Evolutionary conservation across 2,797 vertebrate genomes (phyloP), one percentile per base, ranked within the genome.

Genomic region (Staurois parvus): DNA sequence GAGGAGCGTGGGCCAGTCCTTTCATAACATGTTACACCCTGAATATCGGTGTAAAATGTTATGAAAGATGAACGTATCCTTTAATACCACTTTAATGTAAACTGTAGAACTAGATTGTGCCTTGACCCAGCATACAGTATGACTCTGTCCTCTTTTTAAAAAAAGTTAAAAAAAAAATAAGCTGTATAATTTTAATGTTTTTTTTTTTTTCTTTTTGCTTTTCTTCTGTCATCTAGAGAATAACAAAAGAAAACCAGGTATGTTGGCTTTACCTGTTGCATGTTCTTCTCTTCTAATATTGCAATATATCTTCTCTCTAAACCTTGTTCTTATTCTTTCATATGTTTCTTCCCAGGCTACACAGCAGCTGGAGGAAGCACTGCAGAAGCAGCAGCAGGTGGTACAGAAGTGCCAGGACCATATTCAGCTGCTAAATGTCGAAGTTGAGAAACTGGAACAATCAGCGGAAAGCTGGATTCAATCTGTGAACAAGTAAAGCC

Each of bases 331-430:
- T 21, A 37, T 21, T 72, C 72, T 72, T 72, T 19, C 72, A 5
- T 4, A 72, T 80, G 2, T 32, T 52, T 17, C n/a, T 10, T 26
- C n/a, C 28, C 62, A 81, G 84, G 52, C 45, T 10, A n/a, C 19
- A 66, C 32, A 81, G 32, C 21, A 52, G 17, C n/a, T 8, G 32
- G 56, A 68, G 52, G 84, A 80, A 4, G 29, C 34, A 9, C 29
- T 56, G 3, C 21, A 67, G 26, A 74, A 56, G 15, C 69, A 85
- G 84, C 66, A 42, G 70, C 29, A 66, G 37, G 37, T 68, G 29
- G 29, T 85, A 56, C 24, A 85, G 40, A 72, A 68, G 32, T 79
- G 84, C 24, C 76, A 74, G 59, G 2, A n/a, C 52, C 84, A 80
- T 11, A 79, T 85, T 3, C n/a, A 74, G 40, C 34, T 67, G 48